phyloP scores from a whole-genome alignment of 2,113 vertebrate species.

The Apeltes quadracus region DNA sequence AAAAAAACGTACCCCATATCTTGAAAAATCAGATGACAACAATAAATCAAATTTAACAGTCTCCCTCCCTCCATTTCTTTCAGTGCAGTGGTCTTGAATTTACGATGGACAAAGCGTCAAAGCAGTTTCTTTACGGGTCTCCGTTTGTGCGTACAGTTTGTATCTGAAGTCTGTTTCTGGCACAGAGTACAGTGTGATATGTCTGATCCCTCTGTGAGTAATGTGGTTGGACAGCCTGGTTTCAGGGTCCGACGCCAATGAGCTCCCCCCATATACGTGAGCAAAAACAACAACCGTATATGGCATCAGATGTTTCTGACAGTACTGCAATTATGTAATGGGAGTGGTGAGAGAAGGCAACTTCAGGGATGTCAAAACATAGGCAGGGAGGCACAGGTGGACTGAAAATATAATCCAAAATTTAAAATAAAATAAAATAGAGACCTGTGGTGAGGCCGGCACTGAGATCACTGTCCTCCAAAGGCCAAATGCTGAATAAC shows the following conservation, averaged over 20 bases:
- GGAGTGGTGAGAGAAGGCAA: neutral
- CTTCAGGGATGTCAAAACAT: neutral
- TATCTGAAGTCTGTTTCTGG: neutral
- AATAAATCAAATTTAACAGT: neutral
- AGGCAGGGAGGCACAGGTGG: slow-evolving; percentile 12
- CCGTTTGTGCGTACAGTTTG: neutral
- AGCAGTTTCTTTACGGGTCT: slow-evolving; percentile 4
- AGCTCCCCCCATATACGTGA: neutral
- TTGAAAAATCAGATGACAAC: neutral
- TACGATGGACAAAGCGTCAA: neutral
- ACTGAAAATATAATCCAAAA: no score
- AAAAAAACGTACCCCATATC: neutral
- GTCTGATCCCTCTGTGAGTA: neutral
- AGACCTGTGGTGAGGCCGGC: slow-evolving; percentile 21
- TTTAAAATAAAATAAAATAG: neutral
- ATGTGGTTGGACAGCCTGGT: slow-evolving; percentile 1
- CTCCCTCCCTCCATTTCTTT: slow-evolving; percentile 1
- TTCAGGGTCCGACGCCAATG: slow-evolving; percentile 4
- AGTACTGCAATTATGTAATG: neutral
- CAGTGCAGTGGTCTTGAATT: slow-evolving; percentile 29
- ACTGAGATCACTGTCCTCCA: slow-evolving; percentile 33
- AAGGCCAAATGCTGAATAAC: slow-evolving; percentile 30
- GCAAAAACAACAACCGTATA: slow-evolving; percentile 26
- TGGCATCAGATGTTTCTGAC: neutral
- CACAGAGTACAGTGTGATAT: neutral